Base-by-base conservation (phyloP, 2,888 invertebrate species). In the Microctonus aethiopoides region DNA sequence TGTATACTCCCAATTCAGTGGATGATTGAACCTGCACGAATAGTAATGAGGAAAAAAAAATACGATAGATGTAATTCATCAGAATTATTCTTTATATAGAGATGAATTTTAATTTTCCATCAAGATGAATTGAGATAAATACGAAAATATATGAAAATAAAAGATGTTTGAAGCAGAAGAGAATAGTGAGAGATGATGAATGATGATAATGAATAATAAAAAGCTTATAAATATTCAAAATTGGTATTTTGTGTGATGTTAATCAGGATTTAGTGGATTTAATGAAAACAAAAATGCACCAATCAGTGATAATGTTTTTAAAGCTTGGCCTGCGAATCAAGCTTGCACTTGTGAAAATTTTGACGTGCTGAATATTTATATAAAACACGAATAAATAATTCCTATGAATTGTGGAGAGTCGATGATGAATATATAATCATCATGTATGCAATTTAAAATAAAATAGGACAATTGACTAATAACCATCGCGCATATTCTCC, bases 1-100 rank as follows among this genome's bases (percentile, higher is more conserved):
- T 56, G 79, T 62, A 70, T 81, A 77, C 73, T 85, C 80, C 86
- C 86, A 80, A 74, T 83, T 72, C 75, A 78, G 66, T 26, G 76
- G 75, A 68, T 76, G 77, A 67, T 74, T 75, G 67, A 76, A 77
- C 63, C 81, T 79, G 68, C 34, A 51, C 46, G n/a, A 32, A 24
- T 29, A 22, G 7, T 26, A n/a, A 34, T 4, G 34, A 34, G 2
- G 52, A 52, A 52, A 52, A 16, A 52, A 16, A 52, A n/a, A 52
- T 3, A 52, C 7, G 16, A 16, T 5, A 52, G 10, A 52, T 46
- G 16, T 46, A 46, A 46, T n/a, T 6, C 4, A 46, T 46, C n/a
- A 7, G 5, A 46, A 46, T 13, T n/a, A 13, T 39, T n/a, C n/a
- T n/a, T 36, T n/a, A 5, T 4, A 46, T 16, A 4, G 4, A 16